Evolutionary conservation across 2,797 vertebrate species (phyloP).

Genomic region (Chrysocyon brachyurus): DNA sequence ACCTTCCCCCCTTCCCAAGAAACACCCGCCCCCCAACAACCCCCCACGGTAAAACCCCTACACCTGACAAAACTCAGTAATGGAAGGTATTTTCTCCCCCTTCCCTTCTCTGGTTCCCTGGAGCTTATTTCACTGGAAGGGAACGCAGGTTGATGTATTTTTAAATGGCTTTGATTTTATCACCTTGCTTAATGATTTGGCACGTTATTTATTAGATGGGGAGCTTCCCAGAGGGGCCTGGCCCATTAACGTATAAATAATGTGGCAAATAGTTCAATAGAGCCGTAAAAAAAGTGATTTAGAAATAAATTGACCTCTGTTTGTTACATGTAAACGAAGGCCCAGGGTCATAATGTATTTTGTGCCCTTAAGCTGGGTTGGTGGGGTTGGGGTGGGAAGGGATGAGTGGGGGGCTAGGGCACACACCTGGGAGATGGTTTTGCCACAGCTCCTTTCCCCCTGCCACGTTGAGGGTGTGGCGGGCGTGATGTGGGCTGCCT

Average conservation of each 20-base stretch:
- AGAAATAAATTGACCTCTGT: slow-evolving; percentile 90
- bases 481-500: background rate
- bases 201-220: slow-evolving; percentile 90
- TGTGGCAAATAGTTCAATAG: slow-evolving; percentile 92
- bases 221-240: slow-evolving; percentile 89
- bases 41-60: background rate
- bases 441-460: background rate
- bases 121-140: slow-evolving; percentile 88
- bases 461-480: background rate
- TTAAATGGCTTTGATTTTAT: slow-evolving; percentile 92
- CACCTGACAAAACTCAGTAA: slow-evolving; percentile 80
- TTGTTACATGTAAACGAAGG: slow-evolving; percentile 88
- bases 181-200: slow-evolving; percentile 92
- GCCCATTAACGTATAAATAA: slow-evolving; percentile 91
- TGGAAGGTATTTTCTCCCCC: slow-evolving; percentile 66
- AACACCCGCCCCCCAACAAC: too few relatives aligned
- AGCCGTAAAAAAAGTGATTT: slow-evolving; percentile 90
- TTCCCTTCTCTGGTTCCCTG: slow-evolving; percentile 82
- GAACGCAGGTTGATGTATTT: slow-evolving; percentile 90
- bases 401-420: background rate
- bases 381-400: slow-evolving; percentile 63
- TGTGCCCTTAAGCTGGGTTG: slow-evolving; percentile 81
- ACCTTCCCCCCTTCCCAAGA: background rate
- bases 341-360: slow-evolving; percentile 87
- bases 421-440: background rate